A percentile compares a stretch with the other conserved stretches of the same genome.
Conservation (phyloP, 2,797 vertebrate species). For the Falco cherrug region DNA sequence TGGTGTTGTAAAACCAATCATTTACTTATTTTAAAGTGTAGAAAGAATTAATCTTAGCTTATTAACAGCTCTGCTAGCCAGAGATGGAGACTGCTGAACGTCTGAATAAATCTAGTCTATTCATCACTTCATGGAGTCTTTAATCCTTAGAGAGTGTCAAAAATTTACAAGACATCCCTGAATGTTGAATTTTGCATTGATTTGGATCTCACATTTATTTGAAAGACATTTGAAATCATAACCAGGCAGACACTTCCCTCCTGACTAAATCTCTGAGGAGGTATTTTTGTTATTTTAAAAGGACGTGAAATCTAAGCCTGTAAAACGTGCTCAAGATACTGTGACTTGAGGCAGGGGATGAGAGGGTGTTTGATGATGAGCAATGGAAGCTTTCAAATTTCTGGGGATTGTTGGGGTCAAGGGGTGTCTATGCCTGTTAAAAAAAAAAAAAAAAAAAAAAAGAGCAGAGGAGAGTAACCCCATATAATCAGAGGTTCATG, state of each 20-base stretch:
- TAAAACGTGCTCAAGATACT: background rate
- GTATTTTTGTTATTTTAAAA: constrained; percentile 5
- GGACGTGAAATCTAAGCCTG: background rate
- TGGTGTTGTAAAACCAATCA: background rate
- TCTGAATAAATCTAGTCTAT: background rate
- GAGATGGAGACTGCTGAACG: background rate
- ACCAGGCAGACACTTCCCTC: background rate
- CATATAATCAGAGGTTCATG: background rate
- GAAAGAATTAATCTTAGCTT: background rate
- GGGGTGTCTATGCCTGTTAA: background rate
- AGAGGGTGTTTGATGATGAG: background rate
- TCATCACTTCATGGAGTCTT: background rate
- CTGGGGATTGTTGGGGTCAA: background rate
- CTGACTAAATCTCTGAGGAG: background rate
- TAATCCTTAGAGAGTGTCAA: background rate
- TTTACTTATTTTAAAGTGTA: background rate
- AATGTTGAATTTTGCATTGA: constrained; percentile 17
- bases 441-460: background rate
- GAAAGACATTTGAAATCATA: constrained; percentile 47
- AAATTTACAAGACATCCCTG: background rate
- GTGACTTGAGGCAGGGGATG: background rate
- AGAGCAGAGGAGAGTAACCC: background rate
- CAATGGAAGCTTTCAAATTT: background rate
- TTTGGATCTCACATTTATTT: constrained; percentile 24
- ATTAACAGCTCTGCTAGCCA: background rate